Evolutionary conservation across 2,113 vertebrate species (phyloP).

Genomic region (Mastomys natalensis): DNA sequence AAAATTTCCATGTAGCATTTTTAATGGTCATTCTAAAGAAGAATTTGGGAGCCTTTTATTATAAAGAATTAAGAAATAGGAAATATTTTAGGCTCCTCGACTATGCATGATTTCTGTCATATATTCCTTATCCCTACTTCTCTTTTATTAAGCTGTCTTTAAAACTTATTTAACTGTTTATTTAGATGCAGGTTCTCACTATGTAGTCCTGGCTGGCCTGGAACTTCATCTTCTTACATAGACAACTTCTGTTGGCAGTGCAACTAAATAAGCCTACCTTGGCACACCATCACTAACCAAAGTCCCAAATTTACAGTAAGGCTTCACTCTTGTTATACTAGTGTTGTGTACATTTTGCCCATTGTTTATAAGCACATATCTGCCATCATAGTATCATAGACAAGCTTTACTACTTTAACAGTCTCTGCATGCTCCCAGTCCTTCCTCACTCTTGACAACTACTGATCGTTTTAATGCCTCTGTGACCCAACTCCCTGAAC

Average conservation of each 20-base stretch:
- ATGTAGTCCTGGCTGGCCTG: neutral
- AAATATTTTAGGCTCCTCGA: neutral
- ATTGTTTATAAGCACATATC: neutral
- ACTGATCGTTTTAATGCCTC: neutral
- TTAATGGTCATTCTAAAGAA: neutral
- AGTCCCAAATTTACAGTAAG: neutral
- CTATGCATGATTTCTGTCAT: neutral
- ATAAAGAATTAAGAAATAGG: neutral
- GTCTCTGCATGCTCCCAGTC: neutral
- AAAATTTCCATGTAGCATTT: neutral
- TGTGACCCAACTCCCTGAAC: neutral
- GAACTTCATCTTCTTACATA: neutral
- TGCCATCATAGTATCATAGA: neutral
- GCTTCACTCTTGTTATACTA: neutral
- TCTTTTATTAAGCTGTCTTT: neutral
- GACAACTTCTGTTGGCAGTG: neutral
- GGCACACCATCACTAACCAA: neutral
- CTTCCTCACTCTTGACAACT: neutral
- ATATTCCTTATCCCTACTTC: neutral
- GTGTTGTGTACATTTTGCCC: neutral
- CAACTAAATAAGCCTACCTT: neutral
- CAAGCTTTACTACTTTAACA: slow-evolving; percentile 22
- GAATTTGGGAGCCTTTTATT: neutral
- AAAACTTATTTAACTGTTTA: neutral
- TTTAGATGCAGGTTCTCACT: neutral